phyloP scores from a whole-genome alignment of 2,797 vertebrate genomes.

The Schizopygopsis pylzovi region DNA sequence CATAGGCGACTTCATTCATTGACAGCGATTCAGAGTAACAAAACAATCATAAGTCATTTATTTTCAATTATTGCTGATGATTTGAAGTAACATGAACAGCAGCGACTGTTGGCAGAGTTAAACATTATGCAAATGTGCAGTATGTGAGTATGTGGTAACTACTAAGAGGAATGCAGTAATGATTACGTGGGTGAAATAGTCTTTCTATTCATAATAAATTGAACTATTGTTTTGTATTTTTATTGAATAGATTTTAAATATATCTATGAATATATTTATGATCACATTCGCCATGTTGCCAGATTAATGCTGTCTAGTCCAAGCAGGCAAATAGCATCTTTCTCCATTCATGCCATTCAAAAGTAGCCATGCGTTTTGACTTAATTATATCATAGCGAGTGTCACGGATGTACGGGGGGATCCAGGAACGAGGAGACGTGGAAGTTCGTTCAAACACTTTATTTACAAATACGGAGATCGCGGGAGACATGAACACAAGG shows the following conservation, averaged over 20 bases:
- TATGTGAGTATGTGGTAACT: background rate
- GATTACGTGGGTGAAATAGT: background rate
- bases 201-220: background rate
- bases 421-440: no score
- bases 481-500: no score
- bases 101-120: background rate
- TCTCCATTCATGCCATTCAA: background rate
- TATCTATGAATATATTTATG: background rate
- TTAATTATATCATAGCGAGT: background rate
- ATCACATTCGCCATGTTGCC: background rate
- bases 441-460: no score
- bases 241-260: background rate
- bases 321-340: background rate
- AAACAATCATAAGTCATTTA: constrained; percentile 22
- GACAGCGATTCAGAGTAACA: constrained; percentile 23
- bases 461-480: no score
- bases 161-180: background rate
- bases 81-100: background rate
- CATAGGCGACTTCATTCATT: background rate
- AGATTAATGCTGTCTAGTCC: background rate
- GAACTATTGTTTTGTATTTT: background rate
- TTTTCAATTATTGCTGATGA: constrained; percentile 28
- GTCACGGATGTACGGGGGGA: no score
- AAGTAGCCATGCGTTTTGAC: background rate
- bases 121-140: constrained; percentile 3